Evolutionary conservation across 2,888 invertebrate genomes (phyloP), one percentile per base, ranked within the genome.

Genomic region (Leptinotarsa peninsularis): DNA sequence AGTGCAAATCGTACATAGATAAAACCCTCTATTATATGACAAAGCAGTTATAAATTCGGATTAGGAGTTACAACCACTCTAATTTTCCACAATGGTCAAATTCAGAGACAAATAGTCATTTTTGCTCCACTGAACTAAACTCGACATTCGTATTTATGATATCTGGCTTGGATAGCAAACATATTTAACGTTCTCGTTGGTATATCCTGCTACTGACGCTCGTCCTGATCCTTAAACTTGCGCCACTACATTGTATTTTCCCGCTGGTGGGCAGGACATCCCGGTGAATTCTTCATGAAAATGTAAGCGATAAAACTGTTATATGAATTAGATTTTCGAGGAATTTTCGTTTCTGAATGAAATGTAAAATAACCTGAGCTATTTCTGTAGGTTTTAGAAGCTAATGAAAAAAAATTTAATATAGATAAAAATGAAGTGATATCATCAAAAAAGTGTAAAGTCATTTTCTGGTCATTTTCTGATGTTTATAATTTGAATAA

Each of bases 21-120:
- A 78, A 76, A 78, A 77, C 73, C 74, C 71, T 63, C 78, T 72
- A 75, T 78, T 75, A 77, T 80, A 73, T 78, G 76, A 75, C 77
- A 76, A 69, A 73, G 79, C 78, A 75, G 84, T 81, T 83, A 86
- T 84, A 86, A 86, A 85, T 85, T 83, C 81, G 82, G 85, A 85
- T 85, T 85, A 84, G 83, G 80, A 81, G 79, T 83, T 81, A 84
- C 81, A 84, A 83, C 81, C 84, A 84, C 84, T 83, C 81, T 85
- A 86, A 86, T 86, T 84, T 85, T 81, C 85, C 84, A 83, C 85
- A 84, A 84, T 85, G 85, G 85, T 85, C 85, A 85, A 83, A 85
- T 84, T 85, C 83, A 83, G 84, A 84, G 85, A 86, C 85, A 85
- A 85, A 86, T 84, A 84, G 85, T 84, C 83, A 85, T 85, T 85